Conservation (phyloP, 2,888 invertebrate species). For the Pterobdella sp. region DNA sequence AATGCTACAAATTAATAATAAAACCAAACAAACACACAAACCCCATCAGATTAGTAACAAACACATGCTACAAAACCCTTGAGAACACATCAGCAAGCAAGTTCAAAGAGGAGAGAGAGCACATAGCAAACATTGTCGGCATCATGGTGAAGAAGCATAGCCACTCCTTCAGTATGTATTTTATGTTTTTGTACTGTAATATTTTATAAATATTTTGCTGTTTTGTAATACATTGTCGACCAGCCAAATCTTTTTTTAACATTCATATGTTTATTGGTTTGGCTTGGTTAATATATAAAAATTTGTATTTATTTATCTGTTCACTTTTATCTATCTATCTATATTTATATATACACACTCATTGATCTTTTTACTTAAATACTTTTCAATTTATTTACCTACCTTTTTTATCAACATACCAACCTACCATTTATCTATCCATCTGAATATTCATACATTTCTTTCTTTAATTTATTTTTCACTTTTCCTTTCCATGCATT, state of each 20-base stretch:
- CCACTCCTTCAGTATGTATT: conserved; percentile 60
- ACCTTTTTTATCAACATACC: too few relatives aligned
- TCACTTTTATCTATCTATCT: not conserved
- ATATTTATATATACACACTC: conserved; percentile 4
- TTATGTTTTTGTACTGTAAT: not conserved
- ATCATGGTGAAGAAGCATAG: conserved; percentile 72
- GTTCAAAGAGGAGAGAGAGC: conserved; percentile 62
- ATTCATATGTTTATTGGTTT: not conserved
- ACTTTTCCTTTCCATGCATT: too few relatives aligned
- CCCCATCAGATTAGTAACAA: conserved; percentile 60
- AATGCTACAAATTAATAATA: not conserved
- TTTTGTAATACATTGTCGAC: not conserved
- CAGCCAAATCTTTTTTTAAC: not conserved
- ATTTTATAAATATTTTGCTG: not conserved
- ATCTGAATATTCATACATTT: too few relatives aligned
- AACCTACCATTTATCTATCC: too few relatives aligned
- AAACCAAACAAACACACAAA: not conserved
- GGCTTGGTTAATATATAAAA: too few relatives aligned
- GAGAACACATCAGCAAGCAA: conserved; percentile 50
- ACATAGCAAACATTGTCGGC: conserved; percentile 71
- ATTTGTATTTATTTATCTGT: too few relatives aligned
- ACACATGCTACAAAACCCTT: conserved; percentile 64
- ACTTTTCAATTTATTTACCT: too few relatives aligned
- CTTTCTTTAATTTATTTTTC: too few relatives aligned
- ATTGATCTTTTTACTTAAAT: too few relatives aligned